Conservation (phyloP, 2,113 vertebrate species). For the Copsychus sechellarum region DNA sequence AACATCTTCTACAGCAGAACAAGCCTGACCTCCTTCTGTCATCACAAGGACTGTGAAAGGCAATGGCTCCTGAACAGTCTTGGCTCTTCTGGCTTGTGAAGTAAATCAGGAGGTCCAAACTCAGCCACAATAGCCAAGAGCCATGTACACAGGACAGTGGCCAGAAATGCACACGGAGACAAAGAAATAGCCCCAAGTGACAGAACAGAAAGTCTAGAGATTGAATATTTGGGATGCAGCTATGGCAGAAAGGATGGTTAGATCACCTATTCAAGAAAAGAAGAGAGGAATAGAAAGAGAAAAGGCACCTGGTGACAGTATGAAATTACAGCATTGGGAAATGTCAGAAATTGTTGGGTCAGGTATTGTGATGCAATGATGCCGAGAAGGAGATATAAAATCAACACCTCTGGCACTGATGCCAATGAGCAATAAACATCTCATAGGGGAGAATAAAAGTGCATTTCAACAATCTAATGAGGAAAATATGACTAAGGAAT, state of each 20-base stretch:
- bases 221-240: background rate
- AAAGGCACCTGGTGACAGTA: background rate
- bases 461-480: slow-evolving; percentile 48
- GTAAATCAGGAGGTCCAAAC: background rate
- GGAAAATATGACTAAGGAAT: slow-evolving; percentile 65
- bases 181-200: background rate
- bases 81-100: background rate
- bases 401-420: slow-evolving; percentile 40
- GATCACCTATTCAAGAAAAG: background rate
- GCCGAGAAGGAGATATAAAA: background rate
- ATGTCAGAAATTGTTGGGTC: background rate
- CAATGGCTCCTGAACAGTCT: background rate
- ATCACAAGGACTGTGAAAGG: rapidly evolving
- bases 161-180: background rate
- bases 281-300: background rate
- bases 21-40: background rate
- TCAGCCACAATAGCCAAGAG: background rate
- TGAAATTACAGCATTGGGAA: slow-evolving; percentile 20
- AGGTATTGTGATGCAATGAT: background rate
- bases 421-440: slow-evolving; percentile 27
- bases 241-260: background rate
- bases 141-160: background rate
- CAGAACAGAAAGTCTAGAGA: background rate
- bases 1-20: background rate
- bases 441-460: slow-evolving; percentile 42